Base-by-base conservation (phyloP, 1,140 invertebrate genomes). In the Cylas formicarius region DNA sequence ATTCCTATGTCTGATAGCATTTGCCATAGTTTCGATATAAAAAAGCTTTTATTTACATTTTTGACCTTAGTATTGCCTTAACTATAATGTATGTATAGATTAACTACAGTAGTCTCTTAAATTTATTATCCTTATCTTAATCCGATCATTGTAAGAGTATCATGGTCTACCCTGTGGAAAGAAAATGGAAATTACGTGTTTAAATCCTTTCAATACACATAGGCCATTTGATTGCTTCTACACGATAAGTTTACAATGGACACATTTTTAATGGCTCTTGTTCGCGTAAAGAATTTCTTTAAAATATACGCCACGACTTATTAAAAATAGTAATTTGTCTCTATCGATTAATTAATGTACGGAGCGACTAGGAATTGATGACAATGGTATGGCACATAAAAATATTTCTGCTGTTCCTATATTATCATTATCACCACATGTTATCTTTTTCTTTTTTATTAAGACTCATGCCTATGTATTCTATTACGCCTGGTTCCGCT, bases 381-480 rank as follows among this genome's bases (percentile, higher is more conserved):
- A 58, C 26, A 47, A 44, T 39, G n/a, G 35, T 61, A 63, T 63
- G 61, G 61, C 61, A 63, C 61, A 62, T 54, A 57, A 58, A 58
- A 57, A 58, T 58, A 56, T 53, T 42, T 57, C 36, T 58, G 34
- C 21, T 54, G 37, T 41, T 19, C 23, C 10, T 38, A 17, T 28
- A 27, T 43, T 24, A 50, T 39, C 32, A 24, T 16, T 39, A 18
- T 39, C 20, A 49, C 29, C 36, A 38, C 34, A 24, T 17, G 23
- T 44, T 58, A 7, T 46, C 33, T 46, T 24, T 35, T 43, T 35
- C 37, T 14, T 31, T 9, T 11, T 22, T 54, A 75, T 81, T 77
- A 81, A 71, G 77, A 77, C 53, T 80, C 77, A 60, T 80, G 78
- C 26, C 78, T 71, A 53, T 75, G 74, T 36, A 70, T 68, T 53